Evolutionary conservation across 2,888 invertebrate genomes (phyloP).

Genomic region (Esperia sulphurella): DNA sequence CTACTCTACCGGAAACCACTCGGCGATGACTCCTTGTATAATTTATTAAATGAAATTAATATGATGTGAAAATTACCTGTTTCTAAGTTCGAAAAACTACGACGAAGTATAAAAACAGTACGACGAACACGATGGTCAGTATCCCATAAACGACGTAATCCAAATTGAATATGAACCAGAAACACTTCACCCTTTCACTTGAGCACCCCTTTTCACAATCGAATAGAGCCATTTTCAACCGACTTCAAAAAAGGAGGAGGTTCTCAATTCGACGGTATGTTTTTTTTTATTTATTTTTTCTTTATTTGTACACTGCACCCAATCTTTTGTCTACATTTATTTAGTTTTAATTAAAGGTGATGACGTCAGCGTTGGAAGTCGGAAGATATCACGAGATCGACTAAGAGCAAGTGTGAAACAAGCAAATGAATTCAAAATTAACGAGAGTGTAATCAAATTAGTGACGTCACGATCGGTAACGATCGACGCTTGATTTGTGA

Average conservation of each 20-base stretch:
- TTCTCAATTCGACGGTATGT: no score
- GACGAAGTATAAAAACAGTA: slow-evolving; percentile 48
- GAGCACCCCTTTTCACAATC: slow-evolving; percentile 15
- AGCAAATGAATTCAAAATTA: slow-evolving; percentile 3
- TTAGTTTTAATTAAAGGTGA: no score
- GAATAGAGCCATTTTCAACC: no score
- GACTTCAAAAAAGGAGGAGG: no score
- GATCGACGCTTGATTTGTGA: background rate
- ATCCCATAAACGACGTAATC: slow-evolving; percentile 48
- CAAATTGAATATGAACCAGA: slow-evolving; percentile 41
- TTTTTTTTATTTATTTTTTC: no score
- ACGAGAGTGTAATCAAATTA: slow-evolving; percentile 6
- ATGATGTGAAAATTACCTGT: slow-evolving; percentile 2
- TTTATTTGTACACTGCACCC: no score
- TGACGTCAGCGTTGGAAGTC: background rate
- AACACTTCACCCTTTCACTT: slow-evolving; percentile 24
- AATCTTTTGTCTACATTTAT: no score
- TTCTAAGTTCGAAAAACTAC: slow-evolving; percentile 11
- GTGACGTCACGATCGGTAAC: slow-evolving; percentile 3
- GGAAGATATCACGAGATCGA: slow-evolving; percentile 4
- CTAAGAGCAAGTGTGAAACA: slow-evolving; percentile 4
- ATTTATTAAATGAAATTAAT: no score
- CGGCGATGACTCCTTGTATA: no score
- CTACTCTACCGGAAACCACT: no score
- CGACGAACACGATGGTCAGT: slow-evolving; percentile 33